Conservation (phyloP, 2,888 invertebrate genomes). For the Horisme vitalbata region DNA sequence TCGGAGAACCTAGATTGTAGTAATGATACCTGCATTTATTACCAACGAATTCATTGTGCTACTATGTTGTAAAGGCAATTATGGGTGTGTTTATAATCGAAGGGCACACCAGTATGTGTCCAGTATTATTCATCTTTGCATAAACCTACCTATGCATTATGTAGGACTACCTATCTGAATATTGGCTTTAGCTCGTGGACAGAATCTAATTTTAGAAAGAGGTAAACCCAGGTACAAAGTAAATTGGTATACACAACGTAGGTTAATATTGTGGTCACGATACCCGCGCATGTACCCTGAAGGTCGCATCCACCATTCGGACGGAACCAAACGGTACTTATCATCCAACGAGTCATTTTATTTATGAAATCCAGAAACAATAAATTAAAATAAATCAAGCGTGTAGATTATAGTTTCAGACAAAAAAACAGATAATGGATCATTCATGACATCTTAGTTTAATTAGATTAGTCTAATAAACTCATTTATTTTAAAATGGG, state of each 20-base stretch:
- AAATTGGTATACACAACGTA: constrained; percentile 4
- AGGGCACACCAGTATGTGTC: constrained; percentile 6
- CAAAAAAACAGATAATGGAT: no score
- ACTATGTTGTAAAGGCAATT: constrained; percentile 11
- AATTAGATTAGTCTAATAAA: no score
- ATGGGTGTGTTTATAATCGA: constrained; percentile 21
- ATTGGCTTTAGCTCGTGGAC: constrained; percentile 24
- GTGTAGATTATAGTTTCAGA: no score
- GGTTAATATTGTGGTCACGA: constrained; percentile 22
- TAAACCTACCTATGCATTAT: constrained; percentile 1
- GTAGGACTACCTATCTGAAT: constrained; percentile 13
- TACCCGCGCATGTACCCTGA: constrained; percentile 21
- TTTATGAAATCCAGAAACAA: not conserved
- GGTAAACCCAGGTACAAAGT: constrained; percentile 17
- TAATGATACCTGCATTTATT: constrained; percentile 19
- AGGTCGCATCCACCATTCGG: constrained; percentile 30
- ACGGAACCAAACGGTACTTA: not conserved
- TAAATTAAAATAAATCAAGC: not conserved
- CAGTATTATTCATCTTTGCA: constrained; percentile 9
- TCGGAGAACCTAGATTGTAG: no score
- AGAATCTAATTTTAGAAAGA: constrained; percentile 31
- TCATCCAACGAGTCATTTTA: not conserved
- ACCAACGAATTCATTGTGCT: constrained; percentile 13
- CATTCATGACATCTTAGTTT: no score
- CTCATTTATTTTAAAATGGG: no score